Evolutionary conservation across 2,888 invertebrate species (phyloP).

Genomic region (Kryphioiulus occultus): DNA sequence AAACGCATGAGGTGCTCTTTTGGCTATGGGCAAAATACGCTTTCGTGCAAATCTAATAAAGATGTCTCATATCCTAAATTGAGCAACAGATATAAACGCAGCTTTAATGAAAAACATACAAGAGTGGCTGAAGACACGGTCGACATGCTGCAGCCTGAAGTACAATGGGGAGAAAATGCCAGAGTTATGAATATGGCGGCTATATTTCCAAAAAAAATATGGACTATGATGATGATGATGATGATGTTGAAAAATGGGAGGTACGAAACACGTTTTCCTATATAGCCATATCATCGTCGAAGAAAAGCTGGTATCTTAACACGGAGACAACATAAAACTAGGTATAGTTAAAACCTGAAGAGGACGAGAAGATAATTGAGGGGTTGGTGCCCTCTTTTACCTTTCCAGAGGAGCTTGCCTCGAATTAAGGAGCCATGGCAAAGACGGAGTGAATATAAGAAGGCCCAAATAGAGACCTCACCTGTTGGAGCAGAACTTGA

Average conservation of each 20-base stretch:
- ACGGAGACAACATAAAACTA: neutral
- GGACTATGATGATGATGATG: neutral
- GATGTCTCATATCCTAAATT: neutral
- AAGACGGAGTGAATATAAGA: neutral
- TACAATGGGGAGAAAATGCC: neutral
- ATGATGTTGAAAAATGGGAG: slow-evolving; percentile 18
- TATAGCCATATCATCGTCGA: neutral
- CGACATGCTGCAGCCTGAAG: neutral
- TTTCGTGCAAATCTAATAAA: neutral
- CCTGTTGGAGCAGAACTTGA: neutral
- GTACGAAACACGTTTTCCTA: neutral
- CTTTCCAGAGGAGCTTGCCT: neutral
- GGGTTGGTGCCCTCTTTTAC: slow-evolving; percentile 43
- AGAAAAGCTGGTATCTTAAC: slow-evolving; percentile 14
- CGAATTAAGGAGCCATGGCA: neutral
- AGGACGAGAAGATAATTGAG: slow-evolving; percentile 41
- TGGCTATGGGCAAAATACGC: neutral
- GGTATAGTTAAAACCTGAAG: slow-evolving; percentile 27
- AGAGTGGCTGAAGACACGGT: neutral
- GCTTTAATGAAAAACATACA: neutral
- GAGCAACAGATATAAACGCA: neutral
- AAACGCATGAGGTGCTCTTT: neutral
- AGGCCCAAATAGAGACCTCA: neutral
- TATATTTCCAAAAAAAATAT: neutral
- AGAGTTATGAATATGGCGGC: neutral